Evolutionary conservation across 2,888 invertebrate genomes (phyloP).

Genomic region (Stenurella melanura): DNA sequence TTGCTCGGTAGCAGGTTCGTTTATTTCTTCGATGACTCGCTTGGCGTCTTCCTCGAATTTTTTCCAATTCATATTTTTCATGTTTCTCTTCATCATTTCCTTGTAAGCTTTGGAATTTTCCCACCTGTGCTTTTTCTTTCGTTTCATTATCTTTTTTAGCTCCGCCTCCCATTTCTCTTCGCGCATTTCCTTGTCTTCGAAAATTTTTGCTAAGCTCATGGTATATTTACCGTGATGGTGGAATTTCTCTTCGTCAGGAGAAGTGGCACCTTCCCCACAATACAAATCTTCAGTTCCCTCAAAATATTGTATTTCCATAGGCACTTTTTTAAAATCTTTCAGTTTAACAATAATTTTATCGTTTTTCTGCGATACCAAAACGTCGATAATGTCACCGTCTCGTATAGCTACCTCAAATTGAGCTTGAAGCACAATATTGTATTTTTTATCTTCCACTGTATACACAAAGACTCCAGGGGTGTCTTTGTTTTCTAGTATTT

Average conservation of each 20-base stretch:
- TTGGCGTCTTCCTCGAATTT: slow-evolving; percentile 78
- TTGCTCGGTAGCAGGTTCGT: slow-evolving; percentile 64
- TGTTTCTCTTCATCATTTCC: slow-evolving; percentile 79
- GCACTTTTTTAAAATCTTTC: slow-evolving; percentile 83
- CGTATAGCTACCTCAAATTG: slow-evolving; percentile 85
- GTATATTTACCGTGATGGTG: slow-evolving; percentile 77
- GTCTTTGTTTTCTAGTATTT: slow-evolving; percentile 78
- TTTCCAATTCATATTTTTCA: slow-evolving; percentile 81
- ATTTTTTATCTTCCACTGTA: slow-evolving; percentile 83
- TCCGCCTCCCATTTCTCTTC: slow-evolving; percentile 80
- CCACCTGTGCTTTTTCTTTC: slow-evolving; percentile 68
- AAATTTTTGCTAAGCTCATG: slow-evolving; percentile 82
- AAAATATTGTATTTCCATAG: slow-evolving; percentile 74
- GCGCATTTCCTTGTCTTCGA: slow-evolving; percentile 84
- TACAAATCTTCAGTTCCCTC: slow-evolving; percentile 75
- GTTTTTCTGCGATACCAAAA: slow-evolving; percentile 85
- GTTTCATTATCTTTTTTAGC: slow-evolving; percentile 67
- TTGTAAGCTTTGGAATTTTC: slow-evolving; percentile 75
- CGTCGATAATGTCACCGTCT: slow-evolving; percentile 85
- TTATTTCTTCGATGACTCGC: slow-evolving; percentile 73
- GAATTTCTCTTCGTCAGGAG: slow-evolving; percentile 75
- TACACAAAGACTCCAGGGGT: slow-evolving; percentile 82
- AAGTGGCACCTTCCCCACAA: slow-evolving; percentile 83
- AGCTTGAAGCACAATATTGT: slow-evolving; percentile 84
- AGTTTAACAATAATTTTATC: slow-evolving; percentile 84